Conservation (phyloP, 2,113 vertebrate species). For the Protobothrops mucrosquamatus region DNA sequence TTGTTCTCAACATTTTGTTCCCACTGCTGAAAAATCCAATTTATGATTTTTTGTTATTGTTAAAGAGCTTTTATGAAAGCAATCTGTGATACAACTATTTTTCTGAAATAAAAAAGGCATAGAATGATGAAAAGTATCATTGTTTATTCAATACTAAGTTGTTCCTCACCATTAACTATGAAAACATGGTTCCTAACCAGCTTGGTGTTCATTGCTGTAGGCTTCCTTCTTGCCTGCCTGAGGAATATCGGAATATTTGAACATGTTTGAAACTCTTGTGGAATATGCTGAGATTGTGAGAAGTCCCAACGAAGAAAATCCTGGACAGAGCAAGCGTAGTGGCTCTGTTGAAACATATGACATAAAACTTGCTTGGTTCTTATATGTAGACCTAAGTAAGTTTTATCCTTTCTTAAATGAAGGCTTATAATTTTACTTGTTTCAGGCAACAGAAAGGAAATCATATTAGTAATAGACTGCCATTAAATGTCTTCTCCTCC, state of each 20-base stretch:
- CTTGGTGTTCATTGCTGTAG: not conserved
- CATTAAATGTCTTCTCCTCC: not conserved
- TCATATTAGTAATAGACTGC: not conserved
- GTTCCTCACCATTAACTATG: not conserved
- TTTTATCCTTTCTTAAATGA: not conserved
- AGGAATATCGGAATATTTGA: not conserved
- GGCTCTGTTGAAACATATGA: not conserved
- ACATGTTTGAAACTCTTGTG: not conserved
- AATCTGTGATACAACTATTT: slow-evolving; percentile 70
- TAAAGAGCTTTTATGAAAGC: slow-evolving; percentile 68
- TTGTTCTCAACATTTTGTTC: slow-evolving; percentile 20
- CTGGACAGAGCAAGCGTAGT: not conserved
- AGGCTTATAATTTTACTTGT: not conserved
- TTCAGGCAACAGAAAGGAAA: not conserved
- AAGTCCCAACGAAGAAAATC: not conserved
- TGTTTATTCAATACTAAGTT: not conserved
- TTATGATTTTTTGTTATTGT: slow-evolving; percentile 66
- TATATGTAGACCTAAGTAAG: not conserved
- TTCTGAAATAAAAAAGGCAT: slow-evolving; percentile 77
- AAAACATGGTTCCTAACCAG: not conserved
- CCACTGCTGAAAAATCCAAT: slow-evolving; percentile 55
- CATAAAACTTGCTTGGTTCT: not conserved
- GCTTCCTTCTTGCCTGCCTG: not conserved
- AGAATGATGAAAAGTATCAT: slow-evolving; percentile 54
- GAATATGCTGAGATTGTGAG: not conserved